These are phyloP conservation scores for Enteromius anoplus DNA, from an alignment of 2,797 vertebrate genomes.

Conservation along the genomic window DNA sequence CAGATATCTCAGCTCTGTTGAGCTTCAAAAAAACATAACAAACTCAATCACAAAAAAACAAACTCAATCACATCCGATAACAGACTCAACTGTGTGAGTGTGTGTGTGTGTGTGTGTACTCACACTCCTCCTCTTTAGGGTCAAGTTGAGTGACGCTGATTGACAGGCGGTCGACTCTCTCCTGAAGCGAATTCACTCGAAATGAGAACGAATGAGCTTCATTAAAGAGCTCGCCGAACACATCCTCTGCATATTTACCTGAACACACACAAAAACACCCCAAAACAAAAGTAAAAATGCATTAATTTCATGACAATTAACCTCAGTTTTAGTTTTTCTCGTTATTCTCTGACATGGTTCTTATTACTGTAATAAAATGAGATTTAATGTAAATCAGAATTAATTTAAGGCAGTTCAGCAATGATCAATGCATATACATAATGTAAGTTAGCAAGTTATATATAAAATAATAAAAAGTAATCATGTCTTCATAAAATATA, in stretches of 20 bases:
- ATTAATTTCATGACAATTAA: neutral
- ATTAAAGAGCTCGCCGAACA: constrained; percentile 98
- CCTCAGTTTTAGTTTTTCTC: neutral
- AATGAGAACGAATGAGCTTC: constrained; percentile 98
- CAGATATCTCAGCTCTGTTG: constrained; percentile 26
- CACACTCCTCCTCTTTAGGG: constrained; percentile 97
- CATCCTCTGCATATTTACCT: constrained; percentile 99
- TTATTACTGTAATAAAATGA: neutral
- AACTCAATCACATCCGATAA: constrained; percentile 34
- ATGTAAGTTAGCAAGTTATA: too few species aligned
- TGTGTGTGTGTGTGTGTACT: constrained; percentile 69
- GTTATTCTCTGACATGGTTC: neutral
- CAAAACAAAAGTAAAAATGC: neutral
- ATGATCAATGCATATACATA: neutral
- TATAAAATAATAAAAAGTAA: neutral
- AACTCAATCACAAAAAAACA: too few species aligned
- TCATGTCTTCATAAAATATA: too few species aligned
- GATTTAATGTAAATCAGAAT: too few species aligned
- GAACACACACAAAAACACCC: constrained; percentile 41
- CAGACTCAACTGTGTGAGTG: neutral
- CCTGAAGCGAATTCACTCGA: constrained; percentile 96
- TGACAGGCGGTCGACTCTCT: constrained; percentile 96
- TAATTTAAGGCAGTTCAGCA: too few species aligned
- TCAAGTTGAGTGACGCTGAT: constrained; percentile 98
- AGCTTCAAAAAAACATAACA: too few species aligned